phyloP scores from a whole-genome alignment of 2,113 vertebrate species.

The Saguinus midas region DNA sequence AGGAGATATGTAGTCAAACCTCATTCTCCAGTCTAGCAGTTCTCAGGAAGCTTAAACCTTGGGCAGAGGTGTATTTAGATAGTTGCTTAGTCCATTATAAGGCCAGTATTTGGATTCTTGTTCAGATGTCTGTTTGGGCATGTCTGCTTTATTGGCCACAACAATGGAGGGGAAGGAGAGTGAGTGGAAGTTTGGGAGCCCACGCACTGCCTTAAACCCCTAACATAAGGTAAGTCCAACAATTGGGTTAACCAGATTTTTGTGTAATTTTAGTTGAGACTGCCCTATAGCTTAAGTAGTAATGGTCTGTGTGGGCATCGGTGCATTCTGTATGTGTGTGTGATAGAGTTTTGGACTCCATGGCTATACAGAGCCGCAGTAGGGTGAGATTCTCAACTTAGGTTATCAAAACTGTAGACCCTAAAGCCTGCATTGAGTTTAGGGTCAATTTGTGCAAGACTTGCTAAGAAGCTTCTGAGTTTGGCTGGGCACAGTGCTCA shows the following conservation, averaged over 20 bases:
- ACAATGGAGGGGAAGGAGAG: neutral
- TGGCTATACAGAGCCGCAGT: neutral
- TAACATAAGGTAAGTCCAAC: neutral
- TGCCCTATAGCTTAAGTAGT: neutral
- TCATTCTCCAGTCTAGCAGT: neutral
- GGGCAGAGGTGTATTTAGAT: neutral
- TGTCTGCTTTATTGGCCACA: neutral
- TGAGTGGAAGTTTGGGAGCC: neutral
- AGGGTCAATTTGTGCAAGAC: neutral
- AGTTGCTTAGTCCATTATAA: neutral
- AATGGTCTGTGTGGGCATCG: neutral
- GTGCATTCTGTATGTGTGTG: neutral
- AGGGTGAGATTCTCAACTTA: neutral
- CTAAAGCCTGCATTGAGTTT: neutral
- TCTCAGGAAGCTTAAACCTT: constrained; percentile 1
- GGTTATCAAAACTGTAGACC: neutral
- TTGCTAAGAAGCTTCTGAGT: neutral
- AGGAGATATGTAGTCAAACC: neutral
- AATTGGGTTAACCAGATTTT: neutral
- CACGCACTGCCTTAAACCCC: neutral
- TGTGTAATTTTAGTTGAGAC: neutral
- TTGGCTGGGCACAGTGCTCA: no score
- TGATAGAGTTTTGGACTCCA: neutral
- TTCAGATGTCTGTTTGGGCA: neutral
- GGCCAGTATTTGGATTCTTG: neutral